Conservation (phyloP, 2,888 invertebrate genomes). For the Plagodis pulveraria region DNA sequence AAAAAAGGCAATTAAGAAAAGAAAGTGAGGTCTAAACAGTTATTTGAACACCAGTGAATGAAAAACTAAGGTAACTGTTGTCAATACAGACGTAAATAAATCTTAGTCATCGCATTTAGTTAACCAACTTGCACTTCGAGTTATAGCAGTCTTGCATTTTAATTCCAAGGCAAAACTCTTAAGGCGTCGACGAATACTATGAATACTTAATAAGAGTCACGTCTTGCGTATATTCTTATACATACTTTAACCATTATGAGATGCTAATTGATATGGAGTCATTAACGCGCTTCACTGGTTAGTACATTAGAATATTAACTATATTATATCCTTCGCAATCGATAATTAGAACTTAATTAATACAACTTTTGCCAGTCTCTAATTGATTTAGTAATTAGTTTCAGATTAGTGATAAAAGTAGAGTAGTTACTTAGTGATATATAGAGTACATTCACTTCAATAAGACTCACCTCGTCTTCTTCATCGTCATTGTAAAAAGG, state of each 20-base stretch:
- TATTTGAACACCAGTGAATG: no score
- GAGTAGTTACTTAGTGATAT: no score
- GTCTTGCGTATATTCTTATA: conserved; percentile 7
- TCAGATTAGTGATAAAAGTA: no score
- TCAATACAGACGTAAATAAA: conserved; percentile 18
- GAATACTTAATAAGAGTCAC: conserved; percentile 14
- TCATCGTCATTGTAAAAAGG: conserved; percentile 83
- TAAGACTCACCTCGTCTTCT: conserved; percentile 78
- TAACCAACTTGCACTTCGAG: conserved; percentile 16
- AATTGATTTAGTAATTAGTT: no score
- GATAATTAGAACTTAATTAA: not conserved
- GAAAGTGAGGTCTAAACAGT: no score
- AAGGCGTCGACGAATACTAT: conserved; percentile 10
- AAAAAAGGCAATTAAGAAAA: no score
- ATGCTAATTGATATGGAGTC: conserved; percentile 12
- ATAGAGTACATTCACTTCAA: not conserved
- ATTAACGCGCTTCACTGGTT: conserved; percentile 6
- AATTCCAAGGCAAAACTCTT: conserved; percentile 29
- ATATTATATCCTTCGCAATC: not conserved
- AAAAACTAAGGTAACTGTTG: not conserved
- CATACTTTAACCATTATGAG: conserved; percentile 11
- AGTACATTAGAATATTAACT: conserved; percentile 18
- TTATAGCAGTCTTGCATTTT: conserved; percentile 24
- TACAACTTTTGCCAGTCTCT: no score
- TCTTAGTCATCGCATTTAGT: conserved; percentile 15